A percentile compares a stretch with the other conserved stretches of the same genome.
These are phyloP conservation scores for Ditula angustiorana DNA, from an alignment of 2,888 invertebrate species.

Conservation along the genomic window DNA sequence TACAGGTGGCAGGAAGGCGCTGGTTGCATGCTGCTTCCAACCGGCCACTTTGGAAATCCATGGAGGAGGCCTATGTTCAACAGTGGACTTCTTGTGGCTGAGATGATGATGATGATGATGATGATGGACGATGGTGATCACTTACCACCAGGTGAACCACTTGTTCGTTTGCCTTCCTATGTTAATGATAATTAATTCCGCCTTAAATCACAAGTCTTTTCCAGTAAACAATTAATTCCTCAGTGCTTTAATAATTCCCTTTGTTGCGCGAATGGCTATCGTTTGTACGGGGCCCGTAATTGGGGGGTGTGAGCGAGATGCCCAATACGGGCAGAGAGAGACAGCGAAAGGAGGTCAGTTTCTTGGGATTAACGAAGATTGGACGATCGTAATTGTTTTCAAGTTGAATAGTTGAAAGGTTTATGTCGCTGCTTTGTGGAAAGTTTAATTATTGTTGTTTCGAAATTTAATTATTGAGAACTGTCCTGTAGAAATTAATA, in stretches of 20 bases:
- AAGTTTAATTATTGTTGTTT: neutral
- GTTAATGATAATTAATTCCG: too few relatives aligned
- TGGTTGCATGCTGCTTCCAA: too few relatives aligned
- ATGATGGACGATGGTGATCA: too few relatives aligned
- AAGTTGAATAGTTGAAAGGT: neutral
- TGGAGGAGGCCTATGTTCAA: too few relatives aligned
- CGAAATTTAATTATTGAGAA: too few relatives aligned
- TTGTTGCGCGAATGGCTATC: slow-evolving; percentile 39
- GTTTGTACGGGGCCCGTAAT: slow-evolving; percentile 40
- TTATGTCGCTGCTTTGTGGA: neutral
- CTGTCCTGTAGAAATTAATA: too few relatives aligned
- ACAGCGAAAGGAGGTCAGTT: slow-evolving; percentile 34
- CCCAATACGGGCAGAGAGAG: neutral
- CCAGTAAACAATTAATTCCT: slow-evolving; percentile 13
- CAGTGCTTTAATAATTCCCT: slow-evolving; percentile 40
- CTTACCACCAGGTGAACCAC: too few relatives aligned
- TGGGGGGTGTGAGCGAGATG: slow-evolving; percentile 24
- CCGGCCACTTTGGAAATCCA: too few relatives aligned
- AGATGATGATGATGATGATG: too few relatives aligned
- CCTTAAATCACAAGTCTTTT: neutral
- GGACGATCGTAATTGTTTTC: slow-evolving; percentile 11
- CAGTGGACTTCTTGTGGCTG: too few relatives aligned
- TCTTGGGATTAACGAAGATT: slow-evolving; percentile 38
- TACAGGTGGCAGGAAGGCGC: too few relatives aligned
- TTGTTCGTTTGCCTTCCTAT: too few relatives aligned